These are phyloP conservation scores for Nerophis ophidion DNA, from an alignment of 2,113 vertebrate species.

Conservation along the genomic window DNA sequence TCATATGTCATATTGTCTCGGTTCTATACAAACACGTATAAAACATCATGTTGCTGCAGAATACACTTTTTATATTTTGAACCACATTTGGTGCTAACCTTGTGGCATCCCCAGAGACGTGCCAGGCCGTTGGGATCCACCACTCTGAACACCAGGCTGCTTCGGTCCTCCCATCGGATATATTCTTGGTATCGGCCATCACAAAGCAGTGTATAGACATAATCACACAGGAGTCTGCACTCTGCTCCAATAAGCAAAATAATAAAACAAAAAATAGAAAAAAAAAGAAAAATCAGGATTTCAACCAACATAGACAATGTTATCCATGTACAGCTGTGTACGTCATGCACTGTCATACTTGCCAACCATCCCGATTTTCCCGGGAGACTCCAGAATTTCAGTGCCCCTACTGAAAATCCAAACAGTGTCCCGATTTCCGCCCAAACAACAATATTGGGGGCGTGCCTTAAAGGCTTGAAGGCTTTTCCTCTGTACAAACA, in stretches of 20 bases:
- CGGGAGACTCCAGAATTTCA: no score
- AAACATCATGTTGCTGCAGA: not conserved
- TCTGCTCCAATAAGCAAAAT: conserved; percentile 59
- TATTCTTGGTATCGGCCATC: conserved; percentile 79
- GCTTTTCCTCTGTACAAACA: no score
- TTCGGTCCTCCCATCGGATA: conserved; percentile 83
- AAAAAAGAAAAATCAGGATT: no score
- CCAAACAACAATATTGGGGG: no score
- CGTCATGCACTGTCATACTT: no score
- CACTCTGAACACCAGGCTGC: conserved; percentile 76
- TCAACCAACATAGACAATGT: no score
- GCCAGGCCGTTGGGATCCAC: conserved; percentile 85
- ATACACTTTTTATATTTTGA: not conserved
- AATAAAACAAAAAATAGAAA: not conserved
- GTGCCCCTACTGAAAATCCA: no score
- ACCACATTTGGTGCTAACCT: conserved; percentile 63
- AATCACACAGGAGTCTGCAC: conserved; percentile 87
- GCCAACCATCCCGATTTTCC: no score
- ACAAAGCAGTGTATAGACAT: conserved; percentile 82
- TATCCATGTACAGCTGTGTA: no score
- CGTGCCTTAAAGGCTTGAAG: no score
- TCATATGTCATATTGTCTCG: conserved; percentile 89
- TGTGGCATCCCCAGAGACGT: conserved; percentile 90
- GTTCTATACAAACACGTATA: conserved; percentile 68
- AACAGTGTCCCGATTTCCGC: no score